Evolutionary conservation across 1,140 invertebrate genomes (phyloP), one percentile per base, ranked within the genome.

Genomic region (Conus betulinus): DNA sequence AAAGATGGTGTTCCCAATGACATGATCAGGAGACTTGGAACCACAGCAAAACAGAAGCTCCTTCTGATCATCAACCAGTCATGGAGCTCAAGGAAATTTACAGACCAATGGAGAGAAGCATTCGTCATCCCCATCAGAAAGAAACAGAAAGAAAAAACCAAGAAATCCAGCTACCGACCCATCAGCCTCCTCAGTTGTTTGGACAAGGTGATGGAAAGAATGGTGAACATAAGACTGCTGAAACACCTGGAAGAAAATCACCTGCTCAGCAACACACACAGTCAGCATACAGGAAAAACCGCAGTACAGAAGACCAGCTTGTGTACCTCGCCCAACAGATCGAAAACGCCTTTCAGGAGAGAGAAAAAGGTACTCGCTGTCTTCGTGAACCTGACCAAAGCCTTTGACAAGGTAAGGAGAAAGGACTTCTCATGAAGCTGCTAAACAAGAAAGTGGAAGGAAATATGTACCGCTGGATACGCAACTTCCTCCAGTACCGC

Each of bases 341-440:
- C n/a, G 83, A 84, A 27, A 84, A 84, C 13, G 53, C 53, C 20
- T 90, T 90, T 52, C 88, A 89, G 74, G 57, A 87, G 57, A 87
- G 20, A 87, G 87, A 23, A 90, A 53, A 85, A 87, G 51, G 55
- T 57, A 8, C 85, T 87, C 5, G 89, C 89, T 17, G 82, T 78
- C 11, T 89, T 84, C 3, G 55, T 87, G 84, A 85, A 87, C 78
- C 79, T 89, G 8, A 53, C 79, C 23, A 89, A 87, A 27, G 89
- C 85, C 15, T 89, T 89, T 27, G 85, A 89, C 85, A 74, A 82
- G 67, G 86, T 89, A 55, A 85, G 89, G 85, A 53, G 27, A 81
- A 87, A 11, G 81, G 79, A 53, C 86, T 89, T 0, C 79, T 89
- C 39, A 7, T 87, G 13, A 89, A 89, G 79, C 78, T 89, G 23